Percentiles rank a stretch among this genome's conserved stretches.
Evolutionary conservation across 2,888 invertebrate genomes (phyloP).

Genomic region (Phengaris alcon): DNA sequence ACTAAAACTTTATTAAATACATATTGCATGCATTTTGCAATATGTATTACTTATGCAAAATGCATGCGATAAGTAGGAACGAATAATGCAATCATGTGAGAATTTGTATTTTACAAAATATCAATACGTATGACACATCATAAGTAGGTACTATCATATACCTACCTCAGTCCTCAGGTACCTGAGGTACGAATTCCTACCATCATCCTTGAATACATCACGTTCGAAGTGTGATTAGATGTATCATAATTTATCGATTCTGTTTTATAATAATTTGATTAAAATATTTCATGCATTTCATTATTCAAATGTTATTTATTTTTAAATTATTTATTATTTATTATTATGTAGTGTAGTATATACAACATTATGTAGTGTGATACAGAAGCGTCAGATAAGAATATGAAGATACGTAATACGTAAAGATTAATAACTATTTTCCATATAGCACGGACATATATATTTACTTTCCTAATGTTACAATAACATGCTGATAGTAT

Average conservation of each 20-base stretch:
- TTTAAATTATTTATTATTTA: neutral
- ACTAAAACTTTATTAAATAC: too few species aligned
- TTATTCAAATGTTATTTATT: conserved; percentile 1
- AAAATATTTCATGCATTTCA: neutral
- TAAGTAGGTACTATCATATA: too few species aligned
- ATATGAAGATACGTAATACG: neutral
- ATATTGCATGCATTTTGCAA: too few species aligned
- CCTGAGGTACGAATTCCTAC: too few species aligned
- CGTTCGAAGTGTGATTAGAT: conserved; percentile 27
- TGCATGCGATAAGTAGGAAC: too few species aligned
- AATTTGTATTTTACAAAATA: too few species aligned
- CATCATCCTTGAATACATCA: conserved; percentile 34
- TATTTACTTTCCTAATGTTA: neutral
- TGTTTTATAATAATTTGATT: conserved; percentile 6
- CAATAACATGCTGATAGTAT: neutral
- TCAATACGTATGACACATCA: too few species aligned
- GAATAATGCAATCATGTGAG: too few species aligned
- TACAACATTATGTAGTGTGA: neutral
- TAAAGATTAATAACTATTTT: neutral
- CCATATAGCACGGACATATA: neutral
- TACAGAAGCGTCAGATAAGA: neutral
- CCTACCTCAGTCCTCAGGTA: too few species aligned
- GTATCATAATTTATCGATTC: conserved; percentile 12
- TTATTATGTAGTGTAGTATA: neutral
- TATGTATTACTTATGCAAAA: too few species aligned